A percentile compares a stretch with the other conserved stretches of the same genome.
Conservation (phyloP, 2,888 invertebrate genomes). For the Caenorhabditis sp. region DNA sequence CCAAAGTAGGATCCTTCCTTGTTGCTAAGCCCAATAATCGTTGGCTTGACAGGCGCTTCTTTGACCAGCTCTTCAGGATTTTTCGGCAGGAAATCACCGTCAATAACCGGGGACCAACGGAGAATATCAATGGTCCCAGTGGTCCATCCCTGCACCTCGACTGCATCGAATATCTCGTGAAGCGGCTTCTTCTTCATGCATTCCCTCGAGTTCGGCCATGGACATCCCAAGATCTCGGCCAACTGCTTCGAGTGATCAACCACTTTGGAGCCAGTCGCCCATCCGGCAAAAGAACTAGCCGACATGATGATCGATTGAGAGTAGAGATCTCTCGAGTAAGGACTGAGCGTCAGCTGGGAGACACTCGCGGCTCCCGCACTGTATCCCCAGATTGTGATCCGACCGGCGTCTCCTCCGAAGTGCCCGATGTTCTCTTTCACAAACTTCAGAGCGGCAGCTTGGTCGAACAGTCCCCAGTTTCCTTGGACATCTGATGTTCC, state of each 20-base stretch:
- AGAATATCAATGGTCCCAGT: constrained; percentile 60
- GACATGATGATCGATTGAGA: constrained; percentile 68
- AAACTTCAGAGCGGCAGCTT: constrained; percentile 68
- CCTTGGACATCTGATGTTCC: constrained; percentile 63
- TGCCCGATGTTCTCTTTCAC: constrained; percentile 52
- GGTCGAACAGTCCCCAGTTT: constrained; percentile 74
- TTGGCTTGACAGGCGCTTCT: constrained; percentile 65
- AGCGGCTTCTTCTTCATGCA: constrained; percentile 63
- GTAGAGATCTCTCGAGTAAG: constrained; percentile 61
- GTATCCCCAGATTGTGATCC: constrained; percentile 71
- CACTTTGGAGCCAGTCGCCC: constrained; percentile 64
- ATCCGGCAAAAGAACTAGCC: constrained; percentile 62
- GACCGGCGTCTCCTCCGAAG: constrained; percentile 63
- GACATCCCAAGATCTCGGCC: constrained; percentile 56
- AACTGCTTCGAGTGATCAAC: constrained; percentile 48
- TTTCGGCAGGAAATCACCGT: constrained; percentile 65
- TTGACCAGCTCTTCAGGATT: constrained; percentile 54
- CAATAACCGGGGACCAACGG: constrained; percentile 66
- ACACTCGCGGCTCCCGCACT: constrained; percentile 69
- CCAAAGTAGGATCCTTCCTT: constrained; percentile 67
- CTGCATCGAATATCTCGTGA: constrained; percentile 59
- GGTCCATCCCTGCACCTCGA: constrained; percentile 36
- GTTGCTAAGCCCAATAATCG: constrained; percentile 65
- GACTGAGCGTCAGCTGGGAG: constrained; percentile 63
- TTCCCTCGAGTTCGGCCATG: constrained; percentile 46